These are phyloP conservation scores for Heliangelus exortis DNA, from an alignment of 2,797 vertebrate species.

Conservation along the genomic window DNA sequence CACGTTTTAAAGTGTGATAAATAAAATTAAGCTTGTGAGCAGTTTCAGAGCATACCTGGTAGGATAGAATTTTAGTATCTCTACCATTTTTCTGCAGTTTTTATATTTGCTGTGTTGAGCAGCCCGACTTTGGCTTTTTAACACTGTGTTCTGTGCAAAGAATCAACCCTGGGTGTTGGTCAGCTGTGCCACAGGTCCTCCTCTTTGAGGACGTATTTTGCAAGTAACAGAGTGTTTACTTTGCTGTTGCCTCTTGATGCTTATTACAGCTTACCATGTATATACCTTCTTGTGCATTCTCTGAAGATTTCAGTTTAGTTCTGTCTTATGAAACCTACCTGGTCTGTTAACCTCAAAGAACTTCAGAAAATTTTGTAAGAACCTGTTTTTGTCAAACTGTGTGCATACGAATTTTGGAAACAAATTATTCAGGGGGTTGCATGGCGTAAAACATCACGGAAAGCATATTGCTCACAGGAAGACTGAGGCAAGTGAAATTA, in stretches of 20 bases:
- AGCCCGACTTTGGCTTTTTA: background rate
- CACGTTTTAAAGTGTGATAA: background rate
- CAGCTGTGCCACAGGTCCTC: background rate
- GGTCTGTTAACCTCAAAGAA: background rate
- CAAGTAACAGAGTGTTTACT: background rate
- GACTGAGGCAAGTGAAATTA: background rate
- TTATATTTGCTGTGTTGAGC: background rate
- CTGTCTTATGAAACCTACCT: background rate
- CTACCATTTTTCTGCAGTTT: background rate
- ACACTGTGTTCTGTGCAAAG: accelerated
- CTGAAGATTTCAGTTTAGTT: background rate
- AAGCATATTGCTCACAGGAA: background rate
- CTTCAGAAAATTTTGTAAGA: background rate
- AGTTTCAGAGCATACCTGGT: background rate
- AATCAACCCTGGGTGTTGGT: background rate
- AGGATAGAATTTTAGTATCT: background rate
- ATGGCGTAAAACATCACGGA: background rate
- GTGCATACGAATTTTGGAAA: background rate
- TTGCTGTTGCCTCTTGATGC: background rate
- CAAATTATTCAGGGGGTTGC: background rate
- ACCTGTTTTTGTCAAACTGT: background rate
- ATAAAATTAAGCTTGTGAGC: background rate
- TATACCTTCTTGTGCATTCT: background rate
- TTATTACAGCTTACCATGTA: background rate
- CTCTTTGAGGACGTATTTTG: background rate